A percentile compares a stretch with the other conserved stretches of the same genome.
Conservation (phyloP, 2,797 vertebrate species). For the Enoplosus armatus region DNA sequence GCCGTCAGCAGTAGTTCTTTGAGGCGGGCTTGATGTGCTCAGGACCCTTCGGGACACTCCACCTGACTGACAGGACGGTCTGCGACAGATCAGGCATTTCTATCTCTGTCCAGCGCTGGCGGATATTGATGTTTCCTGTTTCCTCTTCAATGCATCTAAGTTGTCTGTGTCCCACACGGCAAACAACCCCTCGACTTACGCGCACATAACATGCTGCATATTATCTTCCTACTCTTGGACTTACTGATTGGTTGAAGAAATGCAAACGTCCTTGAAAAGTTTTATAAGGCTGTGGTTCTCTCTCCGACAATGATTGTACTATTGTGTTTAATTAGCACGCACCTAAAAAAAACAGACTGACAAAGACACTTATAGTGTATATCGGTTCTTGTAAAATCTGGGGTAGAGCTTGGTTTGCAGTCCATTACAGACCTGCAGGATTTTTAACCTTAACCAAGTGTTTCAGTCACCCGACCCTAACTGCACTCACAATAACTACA, state of each 20-base stretch:
- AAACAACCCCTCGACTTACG: background rate
- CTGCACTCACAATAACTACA: too few relatives aligned
- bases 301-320: background rate
- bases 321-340: too few relatives aligned
- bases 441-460: too few relatives aligned
- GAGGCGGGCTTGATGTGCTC: conserved; percentile 19
- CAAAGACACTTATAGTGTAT: too few relatives aligned
- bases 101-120: background rate
- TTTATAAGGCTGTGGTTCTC: background rate
- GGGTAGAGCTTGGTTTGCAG: background rate
- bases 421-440: too few relatives aligned
- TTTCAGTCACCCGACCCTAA: too few relatives aligned
- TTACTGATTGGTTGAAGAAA: background rate
- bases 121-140: background rate
- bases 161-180: background rate
- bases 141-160: background rate
- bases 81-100: background rate
- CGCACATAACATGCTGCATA: background rate
- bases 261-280: background rate
- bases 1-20: background rate
- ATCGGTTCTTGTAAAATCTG: too few relatives aligned
- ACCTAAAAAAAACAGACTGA: too few relatives aligned
- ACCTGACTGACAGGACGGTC: conserved; percentile 9
- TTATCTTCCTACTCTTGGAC: background rate
- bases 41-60: conserved; percentile 13